Percentiles rank a stretch among this genome's conserved stretches.
phyloP scores from a whole-genome alignment of 1,140 invertebrate species.

The Euglossa dilemma region DNA sequence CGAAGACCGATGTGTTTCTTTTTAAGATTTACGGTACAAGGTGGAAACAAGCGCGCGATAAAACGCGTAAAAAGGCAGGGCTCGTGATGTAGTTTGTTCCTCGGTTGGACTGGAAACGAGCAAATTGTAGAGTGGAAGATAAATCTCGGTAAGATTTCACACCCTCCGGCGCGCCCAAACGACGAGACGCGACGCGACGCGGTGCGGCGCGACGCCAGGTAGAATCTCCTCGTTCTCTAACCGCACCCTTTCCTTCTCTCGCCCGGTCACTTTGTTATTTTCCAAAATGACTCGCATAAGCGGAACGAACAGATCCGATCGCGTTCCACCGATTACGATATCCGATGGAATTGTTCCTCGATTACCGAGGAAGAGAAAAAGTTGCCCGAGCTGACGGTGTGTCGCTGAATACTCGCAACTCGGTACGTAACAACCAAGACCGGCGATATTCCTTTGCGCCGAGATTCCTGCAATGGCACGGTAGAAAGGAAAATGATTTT shows the following conservation, averaged over 20 bases:
- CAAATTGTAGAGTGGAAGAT: constrained; percentile 71
- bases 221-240: neutral
- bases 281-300: neutral
- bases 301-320: no score
- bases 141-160: constrained; percentile 72
- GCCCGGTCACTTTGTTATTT: neutral
- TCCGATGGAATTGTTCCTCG: neutral
- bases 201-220: neutral
- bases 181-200: neutral
- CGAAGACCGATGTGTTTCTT: constrained; percentile 10
- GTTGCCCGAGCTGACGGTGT: no score
- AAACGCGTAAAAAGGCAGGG: constrained; percentile 4
- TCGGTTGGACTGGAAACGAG: constrained; percentile 50
- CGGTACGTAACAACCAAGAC: neutral
- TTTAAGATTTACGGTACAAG: constrained; percentile 39
- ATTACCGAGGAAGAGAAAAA: neutral
- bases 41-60: constrained; percentile 24
- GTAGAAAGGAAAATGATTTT: constrained; percentile 71
- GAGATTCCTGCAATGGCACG: constrained; percentile 21
- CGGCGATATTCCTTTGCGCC: constrained; percentile 17
- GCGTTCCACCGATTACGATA: neutral
- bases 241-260: neutral
- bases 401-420: neutral
- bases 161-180: constrained; percentile 65
- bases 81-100: constrained; percentile 22